These are phyloP conservation scores for Poeciliopsis presidionis DNA, from an alignment of 2,797 vertebrate genomes.

Conservation along the genomic window DNA sequence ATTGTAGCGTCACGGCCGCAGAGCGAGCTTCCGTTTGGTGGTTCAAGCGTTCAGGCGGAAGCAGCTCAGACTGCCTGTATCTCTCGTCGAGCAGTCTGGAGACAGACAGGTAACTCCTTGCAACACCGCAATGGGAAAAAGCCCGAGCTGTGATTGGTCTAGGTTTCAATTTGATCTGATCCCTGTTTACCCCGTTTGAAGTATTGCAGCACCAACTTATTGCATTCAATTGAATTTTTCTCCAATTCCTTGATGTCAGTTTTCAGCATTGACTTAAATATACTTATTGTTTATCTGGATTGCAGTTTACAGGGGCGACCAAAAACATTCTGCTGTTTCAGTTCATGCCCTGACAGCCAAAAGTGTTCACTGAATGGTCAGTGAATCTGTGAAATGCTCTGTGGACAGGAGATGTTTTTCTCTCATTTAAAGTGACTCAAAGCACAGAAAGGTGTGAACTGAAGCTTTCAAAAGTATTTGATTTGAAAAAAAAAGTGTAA, in stretches of 20 bases:
- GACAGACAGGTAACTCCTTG: conserved; percentile 57
- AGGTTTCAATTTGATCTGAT: neutral
- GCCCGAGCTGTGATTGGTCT: neutral
- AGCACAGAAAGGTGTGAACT: neutral
- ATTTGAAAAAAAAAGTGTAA: neutral
- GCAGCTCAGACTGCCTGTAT: conserved; percentile 10
- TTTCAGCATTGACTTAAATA: neutral
- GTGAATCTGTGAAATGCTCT: neutral
- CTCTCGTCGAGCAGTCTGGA: conserved; percentile 29
- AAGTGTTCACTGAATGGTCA: neutral
- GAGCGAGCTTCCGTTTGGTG: conserved; percentile 14
- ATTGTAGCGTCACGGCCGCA: neutral
- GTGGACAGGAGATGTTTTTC: neutral
- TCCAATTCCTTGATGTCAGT: neutral
- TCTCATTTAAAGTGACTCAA: neutral
- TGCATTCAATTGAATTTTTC: neutral
- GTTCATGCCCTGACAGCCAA: too few species aligned
- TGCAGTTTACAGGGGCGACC: neutral
- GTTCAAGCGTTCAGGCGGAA: conserved; percentile 11
- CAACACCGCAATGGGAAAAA: neutral
- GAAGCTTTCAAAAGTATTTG: neutral
- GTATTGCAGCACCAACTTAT: neutral
- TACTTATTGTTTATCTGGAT: neutral
- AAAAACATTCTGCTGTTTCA: neutral
- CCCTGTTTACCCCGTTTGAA: neutral